phyloP scores from a whole-genome alignment of 1,140 invertebrate species.

The Zaprionus capensis region DNA sequence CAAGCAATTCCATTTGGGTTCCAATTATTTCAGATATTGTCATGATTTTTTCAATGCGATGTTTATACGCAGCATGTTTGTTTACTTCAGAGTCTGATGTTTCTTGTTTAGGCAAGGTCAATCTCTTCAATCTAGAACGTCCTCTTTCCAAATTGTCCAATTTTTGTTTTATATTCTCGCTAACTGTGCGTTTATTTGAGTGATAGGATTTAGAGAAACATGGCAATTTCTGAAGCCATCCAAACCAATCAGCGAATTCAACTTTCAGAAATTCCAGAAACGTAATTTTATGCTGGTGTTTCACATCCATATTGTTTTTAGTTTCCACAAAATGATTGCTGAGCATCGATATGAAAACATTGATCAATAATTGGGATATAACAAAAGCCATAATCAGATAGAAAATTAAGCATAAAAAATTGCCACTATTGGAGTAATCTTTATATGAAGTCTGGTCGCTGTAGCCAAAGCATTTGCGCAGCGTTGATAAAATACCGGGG shows the following conservation, averaged over 20 bases:
- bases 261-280: conserved; percentile 59
- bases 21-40: conserved; percentile 31
- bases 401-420: conserved; percentile 37
- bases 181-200: conserved; percentile 36
- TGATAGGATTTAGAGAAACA: conserved; percentile 19
- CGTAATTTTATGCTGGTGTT: background rate
- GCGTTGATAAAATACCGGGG: conserved; percentile 37
- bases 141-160: background rate
- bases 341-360: conserved; percentile 65
- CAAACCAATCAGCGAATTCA: conserved; percentile 36
- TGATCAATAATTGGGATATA: conserved; percentile 57
- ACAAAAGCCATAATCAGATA: conserved; percentile 56
- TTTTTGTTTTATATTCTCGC: conserved; percentile 36
- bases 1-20: conserved; percentile 47
- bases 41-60: conserved; percentile 10
- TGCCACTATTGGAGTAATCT: conserved; percentile 60
- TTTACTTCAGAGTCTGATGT: background rate
- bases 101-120: too few species aligned
- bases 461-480: conserved; percentile 69
- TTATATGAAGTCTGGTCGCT: background rate
- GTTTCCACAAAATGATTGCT: conserved; percentile 47
- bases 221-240: background rate
- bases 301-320: conserved; percentile 14
- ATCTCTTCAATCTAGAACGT: too few species aligned
- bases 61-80: conserved; percentile 23